phyloP scores from a whole-genome alignment of 2,888 invertebrate genomes.

The Blastobasis lacticolella region DNA sequence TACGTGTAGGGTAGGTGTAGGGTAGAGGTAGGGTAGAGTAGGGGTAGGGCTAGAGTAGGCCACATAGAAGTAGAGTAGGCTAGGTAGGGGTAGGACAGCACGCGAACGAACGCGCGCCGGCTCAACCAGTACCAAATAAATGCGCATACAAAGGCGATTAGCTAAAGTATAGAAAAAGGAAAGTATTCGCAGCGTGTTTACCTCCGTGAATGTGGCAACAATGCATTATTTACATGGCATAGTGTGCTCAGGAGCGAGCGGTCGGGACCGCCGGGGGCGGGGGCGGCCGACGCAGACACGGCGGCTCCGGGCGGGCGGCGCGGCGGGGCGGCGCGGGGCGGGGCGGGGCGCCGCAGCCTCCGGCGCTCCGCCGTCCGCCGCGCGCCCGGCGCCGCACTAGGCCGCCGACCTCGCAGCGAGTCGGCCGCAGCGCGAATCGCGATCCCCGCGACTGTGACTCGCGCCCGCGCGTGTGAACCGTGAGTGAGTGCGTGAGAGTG shows the following conservation, averaged over 20 bases:
- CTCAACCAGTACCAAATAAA: too few species aligned
- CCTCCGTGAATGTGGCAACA: too few species aligned
- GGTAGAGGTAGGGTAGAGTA: too few species aligned
- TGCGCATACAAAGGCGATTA: too few species aligned
- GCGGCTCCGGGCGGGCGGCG: neutral
- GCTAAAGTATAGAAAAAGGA: too few species aligned
- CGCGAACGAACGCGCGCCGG: too few species aligned
- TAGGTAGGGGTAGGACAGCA: too few species aligned
- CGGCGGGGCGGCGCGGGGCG: neutral
- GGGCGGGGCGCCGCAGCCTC: neutral
- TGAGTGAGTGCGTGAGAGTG: neutral
- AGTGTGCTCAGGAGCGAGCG: neutral
- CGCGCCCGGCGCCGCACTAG: neutral
- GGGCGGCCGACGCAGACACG: conserved; percentile 1
- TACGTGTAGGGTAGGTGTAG: too few species aligned
- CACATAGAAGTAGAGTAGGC: too few species aligned
- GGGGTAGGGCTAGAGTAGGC: too few species aligned
- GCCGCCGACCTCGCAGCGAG: neutral
- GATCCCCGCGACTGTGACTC: neutral
- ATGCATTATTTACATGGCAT: too few species aligned
- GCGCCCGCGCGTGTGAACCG: neutral
- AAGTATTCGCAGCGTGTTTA: too few species aligned
- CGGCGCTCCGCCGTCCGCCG: neutral
- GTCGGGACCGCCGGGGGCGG: neutral
- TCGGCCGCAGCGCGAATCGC: neutral